A percentile compares a stretch with the other conserved stretches of the same genome.
These are phyloP conservation scores for Paramuricea clavata DNA, from an alignment of 92 coral and sea anemone genomes.

Conservation along the genomic window DNA sequence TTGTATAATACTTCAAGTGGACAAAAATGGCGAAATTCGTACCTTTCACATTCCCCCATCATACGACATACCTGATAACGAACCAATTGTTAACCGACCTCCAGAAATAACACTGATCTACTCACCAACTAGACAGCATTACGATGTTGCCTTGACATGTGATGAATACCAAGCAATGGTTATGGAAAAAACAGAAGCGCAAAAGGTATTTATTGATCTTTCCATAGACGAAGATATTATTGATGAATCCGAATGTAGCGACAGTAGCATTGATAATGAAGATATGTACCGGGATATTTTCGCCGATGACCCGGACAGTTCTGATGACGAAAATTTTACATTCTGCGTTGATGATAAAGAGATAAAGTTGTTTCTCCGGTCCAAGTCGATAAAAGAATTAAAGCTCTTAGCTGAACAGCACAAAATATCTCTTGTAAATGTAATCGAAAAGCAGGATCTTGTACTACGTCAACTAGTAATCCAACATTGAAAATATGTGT, in stretches of 20 bases:
- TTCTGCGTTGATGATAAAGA: neutral
- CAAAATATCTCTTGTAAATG: neutral
- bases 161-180: constrained; percentile 1
- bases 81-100: neutral
- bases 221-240: neutral
- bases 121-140: neutral
- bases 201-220: neutral
- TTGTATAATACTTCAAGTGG: neutral
- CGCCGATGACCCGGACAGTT: neutral
- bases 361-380: neutral
- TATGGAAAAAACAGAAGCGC: neutral
- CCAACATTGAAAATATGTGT: neutral
- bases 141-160: constrained; percentile 9
- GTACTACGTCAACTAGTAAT: neutral
- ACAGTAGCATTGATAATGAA: neutral
- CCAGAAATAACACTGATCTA: neutral
- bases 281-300: neutral
- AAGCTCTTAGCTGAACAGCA: neutral
- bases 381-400: neutral
- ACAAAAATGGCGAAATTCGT: constrained; percentile 9
- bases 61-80: neutral
- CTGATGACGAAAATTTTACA: neutral
- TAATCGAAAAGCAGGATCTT: constrained; percentile 5
- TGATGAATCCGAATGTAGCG: neutral
- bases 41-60: constrained; percentile 12